Evolutionary conservation across 2,797 vertebrate genomes (phyloP).

Genomic region (Cichlasoma orientale): DNA sequence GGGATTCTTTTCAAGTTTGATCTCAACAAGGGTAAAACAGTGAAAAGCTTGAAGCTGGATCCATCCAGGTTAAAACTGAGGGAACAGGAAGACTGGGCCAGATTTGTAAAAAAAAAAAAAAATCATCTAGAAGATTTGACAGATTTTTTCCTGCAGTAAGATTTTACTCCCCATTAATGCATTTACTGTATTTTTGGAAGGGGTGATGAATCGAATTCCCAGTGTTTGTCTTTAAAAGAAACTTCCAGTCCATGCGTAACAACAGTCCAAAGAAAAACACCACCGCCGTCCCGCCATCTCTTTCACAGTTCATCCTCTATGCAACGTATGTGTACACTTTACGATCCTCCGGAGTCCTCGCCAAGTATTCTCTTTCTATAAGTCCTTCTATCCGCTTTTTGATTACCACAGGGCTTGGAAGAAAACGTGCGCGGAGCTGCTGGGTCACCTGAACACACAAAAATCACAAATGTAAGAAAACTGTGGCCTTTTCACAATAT

Average conservation of each 20-base stretch:
- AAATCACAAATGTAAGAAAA: background rate
- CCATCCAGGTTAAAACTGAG: slow-evolving; percentile 89
- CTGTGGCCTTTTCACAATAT: background rate
- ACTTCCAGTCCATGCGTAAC: slow-evolving; percentile 95
- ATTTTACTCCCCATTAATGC: slow-evolving; percentile 66
- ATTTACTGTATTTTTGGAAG: slow-evolving; percentile 77
- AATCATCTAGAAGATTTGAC: slow-evolving; percentile 89
- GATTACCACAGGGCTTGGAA: slow-evolving; percentile 98
- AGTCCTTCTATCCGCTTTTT: slow-evolving; percentile 99
- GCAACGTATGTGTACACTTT: slow-evolving; percentile 99
- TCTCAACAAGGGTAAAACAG: slow-evolving; percentile 93
- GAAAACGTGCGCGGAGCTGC: slow-evolving; percentile 94
- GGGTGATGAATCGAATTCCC: slow-evolving; percentile 74
- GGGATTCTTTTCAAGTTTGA: slow-evolving; percentile 92
- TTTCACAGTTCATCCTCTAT: slow-evolving; percentile 78
- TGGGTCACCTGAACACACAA: slow-evolving; percentile 89
- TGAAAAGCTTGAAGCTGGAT: slow-evolving; percentile 93
- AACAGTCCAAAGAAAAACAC: slow-evolving; percentile 84
- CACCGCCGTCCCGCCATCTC: slow-evolving; percentile 28
- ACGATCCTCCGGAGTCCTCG: slow-evolving; percentile 97
- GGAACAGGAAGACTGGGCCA: slow-evolving; percentile 82
- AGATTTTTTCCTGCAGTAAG: slow-evolving; percentile 77
- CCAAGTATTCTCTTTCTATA: slow-evolving; percentile 99
- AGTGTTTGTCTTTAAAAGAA: slow-evolving; percentile 88
- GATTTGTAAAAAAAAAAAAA: slow-evolving; percentile 79